These are phyloP conservation scores for Apodemia mormo DNA, from an alignment of 2,888 invertebrate genomes.

Conservation along the genomic window DNA sequence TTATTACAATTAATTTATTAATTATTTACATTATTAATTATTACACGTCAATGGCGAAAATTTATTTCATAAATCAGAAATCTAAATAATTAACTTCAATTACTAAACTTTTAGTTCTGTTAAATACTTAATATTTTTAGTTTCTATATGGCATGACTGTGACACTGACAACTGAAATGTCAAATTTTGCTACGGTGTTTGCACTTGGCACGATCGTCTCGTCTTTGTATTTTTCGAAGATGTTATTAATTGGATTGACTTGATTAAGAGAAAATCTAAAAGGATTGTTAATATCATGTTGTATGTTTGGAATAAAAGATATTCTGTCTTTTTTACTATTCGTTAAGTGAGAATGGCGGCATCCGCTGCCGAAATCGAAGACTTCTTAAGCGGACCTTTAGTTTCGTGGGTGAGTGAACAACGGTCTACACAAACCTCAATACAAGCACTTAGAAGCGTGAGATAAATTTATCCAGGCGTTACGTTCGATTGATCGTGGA, in stretches of 20 bases:
- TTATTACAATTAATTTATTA: too few species aligned
- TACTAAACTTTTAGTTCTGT: too few species aligned
- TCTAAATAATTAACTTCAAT: too few species aligned
- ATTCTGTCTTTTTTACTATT: slow-evolving; percentile 63
- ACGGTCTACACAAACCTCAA: slow-evolving; percentile 64
- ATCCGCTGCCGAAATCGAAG: slow-evolving; percentile 88
- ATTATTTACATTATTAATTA: too few species aligned
- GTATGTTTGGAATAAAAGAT: slow-evolving; percentile 53
- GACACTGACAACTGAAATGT: slow-evolving; percentile 26
- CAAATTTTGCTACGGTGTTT: slow-evolving; percentile 44
- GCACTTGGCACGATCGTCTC: slow-evolving; percentile 41
- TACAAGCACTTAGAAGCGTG: slow-evolving; percentile 57
- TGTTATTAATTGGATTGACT: slow-evolving; percentile 54
- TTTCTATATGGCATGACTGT: too few species aligned
- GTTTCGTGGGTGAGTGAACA: slow-evolving; percentile 91
- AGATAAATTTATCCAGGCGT: slow-evolving; percentile 56
- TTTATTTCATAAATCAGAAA: too few species aligned
- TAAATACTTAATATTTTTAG: too few species aligned
- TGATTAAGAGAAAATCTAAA: slow-evolving; percentile 43
- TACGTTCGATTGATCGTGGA: slow-evolving; percentile 55
- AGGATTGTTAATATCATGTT: slow-evolving; percentile 62
- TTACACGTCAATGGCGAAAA: too few species aligned
- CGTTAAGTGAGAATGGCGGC: slow-evolving; percentile 79
- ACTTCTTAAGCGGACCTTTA: slow-evolving; percentile 91
- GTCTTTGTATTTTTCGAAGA: slow-evolving; percentile 58